Conservation (phyloP, 2,888 invertebrate genomes). For the Rotaria sp. region DNA sequence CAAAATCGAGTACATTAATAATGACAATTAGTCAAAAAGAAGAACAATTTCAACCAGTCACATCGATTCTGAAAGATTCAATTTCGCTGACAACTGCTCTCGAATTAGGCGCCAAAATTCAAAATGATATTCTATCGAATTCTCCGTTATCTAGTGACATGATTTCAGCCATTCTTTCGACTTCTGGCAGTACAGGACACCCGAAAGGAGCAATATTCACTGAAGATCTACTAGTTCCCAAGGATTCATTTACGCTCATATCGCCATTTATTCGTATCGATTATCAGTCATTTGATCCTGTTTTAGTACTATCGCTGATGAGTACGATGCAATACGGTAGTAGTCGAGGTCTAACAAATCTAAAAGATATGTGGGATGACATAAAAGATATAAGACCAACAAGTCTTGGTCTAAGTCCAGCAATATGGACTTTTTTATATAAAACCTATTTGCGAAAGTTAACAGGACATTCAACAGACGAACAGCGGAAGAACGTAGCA, state of each 20-base stretch:
- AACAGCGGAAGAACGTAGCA: background rate
- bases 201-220: constrained; percentile 12
- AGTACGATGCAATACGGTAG: background rate
- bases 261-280: background rate
- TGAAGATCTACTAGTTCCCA: background rate
- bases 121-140: background rate
- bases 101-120: background rate
- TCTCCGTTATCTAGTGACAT: background rate
- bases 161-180: background rate
- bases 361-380: background rate
- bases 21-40: background rate
- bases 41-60: background rate
- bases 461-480: background rate
- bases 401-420: background rate
- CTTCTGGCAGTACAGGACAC: background rate
- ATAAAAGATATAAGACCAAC: background rate
- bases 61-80: no score
- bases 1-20: background rate
- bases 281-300: constrained; percentile 25
- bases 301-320: background rate
- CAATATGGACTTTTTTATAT: background rate
- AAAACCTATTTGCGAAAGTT: background rate
- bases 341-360: background rate
- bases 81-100: background rate
- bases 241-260: background rate